Evolutionary conservation across 2,113 vertebrate species (phyloP), one percentile per base, ranked within the genome.

Genomic region (Ammodramus savannarum): DNA sequence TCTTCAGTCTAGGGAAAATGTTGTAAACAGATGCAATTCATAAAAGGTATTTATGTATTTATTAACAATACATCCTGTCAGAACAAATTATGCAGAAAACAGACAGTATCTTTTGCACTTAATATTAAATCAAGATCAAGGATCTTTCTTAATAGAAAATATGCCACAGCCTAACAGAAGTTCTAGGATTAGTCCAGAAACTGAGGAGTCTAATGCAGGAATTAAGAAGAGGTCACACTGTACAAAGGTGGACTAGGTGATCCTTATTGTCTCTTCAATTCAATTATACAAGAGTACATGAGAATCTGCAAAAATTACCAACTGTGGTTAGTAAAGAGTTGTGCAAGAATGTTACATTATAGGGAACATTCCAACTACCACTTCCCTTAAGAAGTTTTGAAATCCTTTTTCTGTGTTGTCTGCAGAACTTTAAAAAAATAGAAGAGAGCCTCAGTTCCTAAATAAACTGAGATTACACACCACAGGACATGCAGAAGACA

Each of bases 311-410:
- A 85, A 95, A 93, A 69, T 76, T 34, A 39, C 31, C 10, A 38
- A 1, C 58, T 36, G 11, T 52, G n/a, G 13, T 29, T 74, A 16
- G 6, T 57, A 36, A 84, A 62, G 49, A n/a, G 1, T 82, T 90
- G n/a, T 96, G 82, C 79, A 93, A 93, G 63, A 74, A 20, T 39
- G 59, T 25, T 78, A 10, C 36, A 43, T 8, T 21, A 43, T 26
- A 62, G 39, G 72, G 46, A 52, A 90, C 3, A 3, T 85, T 90
- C 80, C 44, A 81, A 48, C 18, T 69, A 36, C 51, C 49, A 94
- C 93, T 97, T 97, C 95, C 85, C 80, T 84, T 34, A 74, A 94
- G 58, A 39, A 80, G 91, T 97, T 97, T 94, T 94, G 87, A 95
- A 95, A 97, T 93, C 59, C 62, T 62, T 90, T 93, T 94, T 85